These are phyloP conservation scores for Cettia cetti DNA, from an alignment of 2,113 vertebrate genomes.

Conservation along the genomic window DNA sequence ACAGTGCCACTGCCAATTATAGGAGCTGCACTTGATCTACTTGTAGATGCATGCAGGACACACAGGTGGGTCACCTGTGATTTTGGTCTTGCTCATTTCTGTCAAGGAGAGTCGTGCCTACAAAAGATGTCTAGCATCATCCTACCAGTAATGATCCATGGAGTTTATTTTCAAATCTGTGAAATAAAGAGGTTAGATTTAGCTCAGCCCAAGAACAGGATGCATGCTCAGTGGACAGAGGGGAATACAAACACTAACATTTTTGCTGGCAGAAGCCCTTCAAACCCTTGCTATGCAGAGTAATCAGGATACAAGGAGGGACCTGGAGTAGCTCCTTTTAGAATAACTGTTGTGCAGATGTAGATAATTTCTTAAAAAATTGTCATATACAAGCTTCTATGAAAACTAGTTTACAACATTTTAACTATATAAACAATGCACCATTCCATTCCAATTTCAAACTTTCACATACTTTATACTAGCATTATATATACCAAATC, in stretches of 20 bases:
- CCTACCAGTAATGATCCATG: neutral
- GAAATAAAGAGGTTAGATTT: neutral
- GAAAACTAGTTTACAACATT: neutral
- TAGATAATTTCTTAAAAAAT: neutral
- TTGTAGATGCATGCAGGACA: neutral
- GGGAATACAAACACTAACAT: neutral
- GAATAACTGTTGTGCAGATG: neutral
- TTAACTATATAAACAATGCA: neutral
- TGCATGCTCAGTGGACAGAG: neutral
- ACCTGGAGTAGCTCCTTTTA: neutral
- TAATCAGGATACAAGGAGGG: neutral
- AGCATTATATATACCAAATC: neutral
- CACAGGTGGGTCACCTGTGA: neutral
- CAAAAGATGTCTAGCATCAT: neutral
- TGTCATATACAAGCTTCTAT: neutral
- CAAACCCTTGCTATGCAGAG: neutral
- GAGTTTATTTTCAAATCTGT: neutral
- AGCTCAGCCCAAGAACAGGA: neutral
- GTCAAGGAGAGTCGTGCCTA: neutral
- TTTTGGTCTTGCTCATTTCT: neutral
- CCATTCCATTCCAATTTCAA: neutral
- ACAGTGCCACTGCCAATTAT: neutral
- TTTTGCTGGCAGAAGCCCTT: neutral
- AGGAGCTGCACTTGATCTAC: neutral
- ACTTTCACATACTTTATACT: neutral